These are phyloP conservation scores for Leptobrachium leishanense DNA, from an alignment of 2,113 vertebrate genomes.

Conservation along the genomic window DNA sequence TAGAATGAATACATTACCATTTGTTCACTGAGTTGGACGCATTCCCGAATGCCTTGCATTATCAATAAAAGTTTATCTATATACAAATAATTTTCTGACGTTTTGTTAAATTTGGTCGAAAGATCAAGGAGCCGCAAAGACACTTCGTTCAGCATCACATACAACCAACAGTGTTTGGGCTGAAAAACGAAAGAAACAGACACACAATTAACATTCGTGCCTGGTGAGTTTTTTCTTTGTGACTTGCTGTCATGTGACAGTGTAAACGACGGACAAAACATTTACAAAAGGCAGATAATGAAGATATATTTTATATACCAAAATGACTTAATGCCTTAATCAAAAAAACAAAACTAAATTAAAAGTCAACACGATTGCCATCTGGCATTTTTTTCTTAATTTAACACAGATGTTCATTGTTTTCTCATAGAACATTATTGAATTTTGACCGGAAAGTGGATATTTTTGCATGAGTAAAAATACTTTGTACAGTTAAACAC, in stretches of 20 bases:
- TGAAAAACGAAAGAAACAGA: constrained; percentile 52
- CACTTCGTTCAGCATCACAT: constrained; percentile 72
- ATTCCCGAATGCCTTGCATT: constrained; percentile 59
- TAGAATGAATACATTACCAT: constrained; percentile 14
- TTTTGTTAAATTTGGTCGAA: constrained; percentile 70
- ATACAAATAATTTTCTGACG: constrained; percentile 71
- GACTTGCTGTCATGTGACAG: constrained; percentile 16
- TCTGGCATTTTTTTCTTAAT: constrained; percentile 7
- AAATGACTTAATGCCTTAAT: constrained; percentile 11
- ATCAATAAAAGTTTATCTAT: constrained; percentile 76
- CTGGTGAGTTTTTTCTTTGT: constrained; percentile 47
- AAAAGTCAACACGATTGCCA: constrained; percentile 8
- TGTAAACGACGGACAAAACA: background rate
- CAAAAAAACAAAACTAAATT: constrained; percentile 13
- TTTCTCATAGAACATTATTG: background rate
- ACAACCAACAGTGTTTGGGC: constrained; percentile 76
- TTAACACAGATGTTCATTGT: constrained; percentile 33
- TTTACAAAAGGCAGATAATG: background rate
- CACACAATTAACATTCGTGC: constrained; percentile 48
- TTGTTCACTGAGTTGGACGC: constrained; percentile 14
- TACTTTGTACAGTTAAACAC: background rate
- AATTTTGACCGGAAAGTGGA: constrained; percentile 5
- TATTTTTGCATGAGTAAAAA: constrained; percentile 3
- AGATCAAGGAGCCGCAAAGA: constrained; percentile 68
- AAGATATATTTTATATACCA: background rate